Base-by-base conservation (phyloP, 1,140 invertebrate genomes). In the Aphidius ervi region DNA sequence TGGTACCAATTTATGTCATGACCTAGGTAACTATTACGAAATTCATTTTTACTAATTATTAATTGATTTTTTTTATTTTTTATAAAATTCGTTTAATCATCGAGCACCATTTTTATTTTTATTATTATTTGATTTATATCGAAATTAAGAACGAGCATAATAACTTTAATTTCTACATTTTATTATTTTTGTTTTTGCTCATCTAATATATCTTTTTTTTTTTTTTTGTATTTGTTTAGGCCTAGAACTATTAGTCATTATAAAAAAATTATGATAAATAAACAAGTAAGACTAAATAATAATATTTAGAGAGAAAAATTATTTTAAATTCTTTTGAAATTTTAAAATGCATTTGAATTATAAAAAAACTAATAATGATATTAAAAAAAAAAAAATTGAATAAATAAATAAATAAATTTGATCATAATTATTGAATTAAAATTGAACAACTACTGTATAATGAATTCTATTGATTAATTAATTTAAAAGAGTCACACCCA, bases 21-120 rank as follows among this genome's bases (percentile, higher is more conserved):
- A 61, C 43, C 59, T 49, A 61, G 59, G 59, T 37, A 61, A 61
- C 59, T 61, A 61, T 61, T 61, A 61, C 59, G 52, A 54, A 41
- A 42, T 55, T 43, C 46, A 37, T 23, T 42, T 61, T 39, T 46
- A 55, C 45, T 46, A 39, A 23, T 59, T 56, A 61, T n/a, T 41
- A n/a, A 5, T 43, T 31, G 6, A 7, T 20, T 43, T 7, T 7
- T 37, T 23, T 50, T 9, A 31, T 46, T 56, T 46, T 46, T 9
- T 46, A 41, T 40, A 41, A 16, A n/a, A 54, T 4, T 54, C 39
- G 52, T 42, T 41, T 42, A 54, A 41, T 54, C 31, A 52, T 52
- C 52, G 41, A 54, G 52, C 52, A 54, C 56, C 56, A 58, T 58
- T 58, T 46, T 39, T 48, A 31, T 31, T 31, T 31, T 31, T 31